Evolutionary conservation across 2,113 vertebrate genomes (phyloP).

Genomic region (Scatophagus argus): DNA sequence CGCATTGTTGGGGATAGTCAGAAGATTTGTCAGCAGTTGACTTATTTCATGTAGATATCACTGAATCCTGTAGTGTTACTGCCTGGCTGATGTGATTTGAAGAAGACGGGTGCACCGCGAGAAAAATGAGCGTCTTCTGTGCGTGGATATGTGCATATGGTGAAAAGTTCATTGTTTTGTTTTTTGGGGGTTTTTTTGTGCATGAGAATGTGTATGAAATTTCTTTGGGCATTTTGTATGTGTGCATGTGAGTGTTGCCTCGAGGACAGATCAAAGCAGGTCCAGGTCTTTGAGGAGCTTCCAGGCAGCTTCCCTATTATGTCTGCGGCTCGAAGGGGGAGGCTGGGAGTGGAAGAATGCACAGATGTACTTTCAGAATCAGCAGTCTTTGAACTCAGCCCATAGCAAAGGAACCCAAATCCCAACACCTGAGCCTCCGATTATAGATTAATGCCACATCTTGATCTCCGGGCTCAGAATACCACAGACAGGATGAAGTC

Average conservation of each 20-base stretch:
- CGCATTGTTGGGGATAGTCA: neutral
- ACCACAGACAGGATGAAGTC: conserved; percentile 60
- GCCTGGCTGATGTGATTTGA: conserved; percentile 1
- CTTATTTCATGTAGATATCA: conserved; percentile 9
- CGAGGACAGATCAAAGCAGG: conserved; percentile 71
- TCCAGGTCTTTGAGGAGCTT: conserved; percentile 73
- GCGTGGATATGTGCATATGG: neutral
- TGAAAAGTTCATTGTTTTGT: conserved; percentile 12
- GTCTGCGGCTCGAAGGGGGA: conserved; percentile 29
- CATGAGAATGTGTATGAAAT: conserved; percentile 6
- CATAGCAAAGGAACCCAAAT: conserved; percentile 46
- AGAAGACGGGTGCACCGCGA: conserved; percentile 25
- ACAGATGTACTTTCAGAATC: conserved; percentile 69
- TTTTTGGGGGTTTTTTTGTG: too few species aligned
- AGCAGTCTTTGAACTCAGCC: conserved; percentile 68
- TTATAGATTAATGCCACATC: conserved; percentile 72
- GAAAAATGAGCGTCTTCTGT: conserved; percentile 7
- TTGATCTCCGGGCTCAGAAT: conserved; percentile 66
- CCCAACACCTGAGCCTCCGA: conserved; percentile 69
- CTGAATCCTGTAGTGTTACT: neutral
- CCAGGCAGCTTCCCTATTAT: conserved; percentile 64
- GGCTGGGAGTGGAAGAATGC: conserved; percentile 66
- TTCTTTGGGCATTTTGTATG: conserved; percentile 20
- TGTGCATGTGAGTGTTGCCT: conserved; percentile 38
- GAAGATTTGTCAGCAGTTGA: conserved; percentile 26